These are phyloP conservation scores for Diarsia rubi DNA, from an alignment of 2,888 invertebrate species.

Conservation along the genomic window DNA sequence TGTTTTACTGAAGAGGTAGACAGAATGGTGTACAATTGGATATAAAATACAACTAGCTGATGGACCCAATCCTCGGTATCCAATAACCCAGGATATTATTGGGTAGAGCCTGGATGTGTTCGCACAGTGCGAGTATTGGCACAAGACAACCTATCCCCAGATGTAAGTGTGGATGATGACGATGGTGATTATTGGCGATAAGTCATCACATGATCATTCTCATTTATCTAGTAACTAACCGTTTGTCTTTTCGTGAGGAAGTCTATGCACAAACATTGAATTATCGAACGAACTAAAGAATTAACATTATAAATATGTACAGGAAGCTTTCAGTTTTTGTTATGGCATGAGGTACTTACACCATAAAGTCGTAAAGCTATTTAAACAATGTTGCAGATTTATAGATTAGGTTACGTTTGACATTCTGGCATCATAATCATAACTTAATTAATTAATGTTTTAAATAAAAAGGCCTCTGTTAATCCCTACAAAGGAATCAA, in stretches of 20 bases:
- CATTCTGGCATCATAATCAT: not conserved
- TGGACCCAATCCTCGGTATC: not conserved
- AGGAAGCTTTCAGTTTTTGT: not conserved
- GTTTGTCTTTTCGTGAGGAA: not conserved
- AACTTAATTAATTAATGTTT: not conserved
- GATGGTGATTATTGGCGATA: not conserved
- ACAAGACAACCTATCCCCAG: not conserved
- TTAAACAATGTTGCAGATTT: not conserved
- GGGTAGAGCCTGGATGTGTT: not conserved
- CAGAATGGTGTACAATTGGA: too few relatives aligned
- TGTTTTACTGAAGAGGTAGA: not conserved
- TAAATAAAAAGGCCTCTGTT: not conserved
- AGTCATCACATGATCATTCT: not conserved
- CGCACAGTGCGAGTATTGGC: not conserved
- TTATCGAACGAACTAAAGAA: too few relatives aligned
- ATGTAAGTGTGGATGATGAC: not conserved
- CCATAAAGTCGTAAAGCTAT: not conserved
- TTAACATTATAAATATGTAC: too few relatives aligned
- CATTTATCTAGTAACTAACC: not conserved
- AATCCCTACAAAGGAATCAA: not conserved
- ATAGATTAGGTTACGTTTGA: slow-evolving; percentile 2
- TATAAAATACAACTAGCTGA: not conserved
- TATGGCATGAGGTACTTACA: not conserved
- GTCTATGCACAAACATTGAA: not conserved
- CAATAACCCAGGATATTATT: too few relatives aligned